A percentile compares a stretch with the other conserved stretches of the same genome.
Conservation (phyloP, 2,113 vertebrate species). For the Ramphastos sulfuratus region DNA sequence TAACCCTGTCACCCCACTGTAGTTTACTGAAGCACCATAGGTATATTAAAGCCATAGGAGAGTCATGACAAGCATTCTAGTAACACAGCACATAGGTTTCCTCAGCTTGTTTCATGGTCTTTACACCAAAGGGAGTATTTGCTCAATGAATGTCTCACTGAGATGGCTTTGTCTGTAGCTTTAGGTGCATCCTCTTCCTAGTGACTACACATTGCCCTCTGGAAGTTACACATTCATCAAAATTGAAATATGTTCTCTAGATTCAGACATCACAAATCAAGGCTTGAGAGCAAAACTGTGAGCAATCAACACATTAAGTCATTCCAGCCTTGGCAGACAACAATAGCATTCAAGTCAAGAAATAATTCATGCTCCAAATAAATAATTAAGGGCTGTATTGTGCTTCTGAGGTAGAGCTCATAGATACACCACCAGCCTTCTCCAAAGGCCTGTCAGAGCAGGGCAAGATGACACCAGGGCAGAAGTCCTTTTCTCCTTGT, state of each 20-base stretch:
- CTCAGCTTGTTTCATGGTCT: not conserved
- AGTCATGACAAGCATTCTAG: fast-evolving
- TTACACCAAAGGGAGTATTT: not conserved
- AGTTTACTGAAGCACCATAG: not conserved
- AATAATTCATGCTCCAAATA: conserved; percentile 27
- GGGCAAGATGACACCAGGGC: not conserved
- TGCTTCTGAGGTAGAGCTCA: not conserved
- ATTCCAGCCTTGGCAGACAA: conserved; percentile 29
- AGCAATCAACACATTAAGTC: conserved; percentile 8
- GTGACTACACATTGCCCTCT: not conserved
- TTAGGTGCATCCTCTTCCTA: not conserved
- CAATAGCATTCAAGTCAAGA: not conserved
- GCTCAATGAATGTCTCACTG: not conserved
- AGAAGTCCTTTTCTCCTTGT: not conserved
- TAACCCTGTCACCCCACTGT: not conserved
- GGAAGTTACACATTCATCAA: not conserved
- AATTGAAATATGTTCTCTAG: not conserved
- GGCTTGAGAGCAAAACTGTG: conserved; percentile 13
- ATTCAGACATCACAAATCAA: not conserved
- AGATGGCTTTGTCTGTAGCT: not conserved
- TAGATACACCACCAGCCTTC: not conserved
- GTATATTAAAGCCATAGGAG: fast-evolving
- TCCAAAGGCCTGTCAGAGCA: not conserved
- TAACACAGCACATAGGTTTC: not conserved
- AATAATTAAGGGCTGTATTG: conserved; percentile 25